phyloP scores from a whole-genome alignment of 2,113 vertebrate genomes.

The Formicarius rufipectus region DNA sequence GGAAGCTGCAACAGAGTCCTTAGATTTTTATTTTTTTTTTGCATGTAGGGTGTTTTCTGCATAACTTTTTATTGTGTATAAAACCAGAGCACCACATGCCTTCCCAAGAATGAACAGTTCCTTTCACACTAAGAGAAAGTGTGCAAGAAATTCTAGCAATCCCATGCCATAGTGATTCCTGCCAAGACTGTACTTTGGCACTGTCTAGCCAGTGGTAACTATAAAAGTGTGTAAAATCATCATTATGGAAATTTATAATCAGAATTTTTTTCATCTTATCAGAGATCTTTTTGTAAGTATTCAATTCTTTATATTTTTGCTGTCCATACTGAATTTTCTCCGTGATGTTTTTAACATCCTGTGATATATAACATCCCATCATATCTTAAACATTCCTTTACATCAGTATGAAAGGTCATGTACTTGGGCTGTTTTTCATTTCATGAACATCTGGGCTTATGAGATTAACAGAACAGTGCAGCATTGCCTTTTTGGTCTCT shows the following conservation, averaged over 20 bases:
- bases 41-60: not conserved
- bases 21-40: not conserved
- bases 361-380: constrained; percentile 73
- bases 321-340: constrained; percentile 34
- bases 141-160: not conserved
- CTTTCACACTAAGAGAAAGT: not conserved
- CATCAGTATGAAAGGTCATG: constrained; percentile 70
- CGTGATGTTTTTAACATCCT: constrained; percentile 60
- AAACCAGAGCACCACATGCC: not conserved
- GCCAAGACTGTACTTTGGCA: not conserved
- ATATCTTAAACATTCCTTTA: constrained; percentile 74
- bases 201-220: not conserved
- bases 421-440: constrained; percentile 76
- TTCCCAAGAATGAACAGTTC: not conserved
- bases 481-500: constrained; percentile 68
- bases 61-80: not conserved
- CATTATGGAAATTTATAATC: not conserved
- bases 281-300: not conserved
- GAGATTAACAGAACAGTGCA: constrained; percentile 72
- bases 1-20: not conserved
- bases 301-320: constrained; percentile 13
- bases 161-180: not conserved
- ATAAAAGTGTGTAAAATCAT: not conserved
- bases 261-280: not conserved
- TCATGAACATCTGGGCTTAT: constrained; percentile 77